phyloP scores from a whole-genome alignment of 2,888 invertebrate genomes.

The Macaria liturata region DNA sequence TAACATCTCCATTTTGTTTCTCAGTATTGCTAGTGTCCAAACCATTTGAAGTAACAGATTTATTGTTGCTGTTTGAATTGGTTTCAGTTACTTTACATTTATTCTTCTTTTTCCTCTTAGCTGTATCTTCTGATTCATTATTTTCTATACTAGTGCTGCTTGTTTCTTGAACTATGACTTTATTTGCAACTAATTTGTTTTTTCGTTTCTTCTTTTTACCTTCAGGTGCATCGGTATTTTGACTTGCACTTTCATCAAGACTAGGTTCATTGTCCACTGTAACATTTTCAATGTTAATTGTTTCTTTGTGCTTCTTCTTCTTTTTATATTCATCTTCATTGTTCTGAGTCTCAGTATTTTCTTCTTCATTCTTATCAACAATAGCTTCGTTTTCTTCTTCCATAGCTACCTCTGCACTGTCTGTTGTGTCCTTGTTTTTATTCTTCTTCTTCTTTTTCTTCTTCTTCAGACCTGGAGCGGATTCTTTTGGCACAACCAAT shows the following conservation, averaged over 20 bases:
- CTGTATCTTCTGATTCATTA: slow-evolving; percentile 28
- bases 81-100: slow-evolving; percentile 11
- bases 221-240: slow-evolving; percentile 27
- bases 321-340: slow-evolving; percentile 21
- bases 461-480: slow-evolving; percentile 56
- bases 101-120: slow-evolving; percentile 30
- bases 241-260: slow-evolving; percentile 13
- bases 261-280: slow-evolving; percentile 21
- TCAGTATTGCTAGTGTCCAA: slow-evolving; percentile 11
- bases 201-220: slow-evolving; percentile 30
- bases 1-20: slow-evolving; percentile 3
- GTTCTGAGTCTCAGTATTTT: slow-evolving; percentile 20
- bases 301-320: slow-evolving; percentile 31
- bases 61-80: slow-evolving; percentile 8
- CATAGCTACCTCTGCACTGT: slow-evolving; percentile 14
- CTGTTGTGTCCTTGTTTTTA: slow-evolving; percentile 24
- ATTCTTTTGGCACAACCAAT: slow-evolving; percentile 56
- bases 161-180: background rate
- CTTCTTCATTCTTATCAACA: slow-evolving; percentile 29
- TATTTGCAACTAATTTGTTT: slow-evolving; percentile 10
- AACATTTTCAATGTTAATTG: slow-evolving; percentile 3
- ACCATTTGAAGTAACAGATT: slow-evolving; percentile 13
- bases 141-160: background rate
- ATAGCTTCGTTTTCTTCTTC: slow-evolving; percentile 21
- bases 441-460: slow-evolving; percentile 66